phyloP scores from a whole-genome alignment of 2,797 vertebrate species.

The Limnodromus scolopaceus region DNA sequence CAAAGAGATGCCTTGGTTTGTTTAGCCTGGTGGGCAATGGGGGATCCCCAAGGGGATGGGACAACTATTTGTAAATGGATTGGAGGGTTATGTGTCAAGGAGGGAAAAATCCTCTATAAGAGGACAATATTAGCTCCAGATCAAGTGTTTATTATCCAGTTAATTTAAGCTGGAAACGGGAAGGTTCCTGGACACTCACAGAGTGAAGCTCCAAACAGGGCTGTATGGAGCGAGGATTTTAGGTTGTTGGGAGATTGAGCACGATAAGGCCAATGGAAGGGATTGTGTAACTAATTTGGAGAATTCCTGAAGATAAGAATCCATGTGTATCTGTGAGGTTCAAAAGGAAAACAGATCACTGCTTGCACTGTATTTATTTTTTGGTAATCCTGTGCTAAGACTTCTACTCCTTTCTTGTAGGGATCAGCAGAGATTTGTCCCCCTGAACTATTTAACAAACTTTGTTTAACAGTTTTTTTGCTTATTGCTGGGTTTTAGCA shows the following conservation, averaged over 20 bases:
- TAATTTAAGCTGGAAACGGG: neutral
- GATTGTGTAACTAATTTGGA: slow-evolving; percentile 42
- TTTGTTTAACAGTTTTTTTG: neutral
- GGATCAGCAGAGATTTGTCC: slow-evolving; percentile 5
- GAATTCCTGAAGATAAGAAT: slow-evolving; percentile 56
- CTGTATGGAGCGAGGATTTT: neutral
- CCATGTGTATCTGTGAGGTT: slow-evolving; percentile 19
- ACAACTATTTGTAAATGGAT: neutral
- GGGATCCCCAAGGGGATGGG: neutral
- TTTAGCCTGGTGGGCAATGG: neutral
- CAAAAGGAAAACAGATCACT: slow-evolving; percentile 44
- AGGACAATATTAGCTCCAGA: neutral
- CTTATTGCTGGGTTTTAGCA: neutral
- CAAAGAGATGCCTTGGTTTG: neutral
- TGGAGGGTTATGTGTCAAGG: neutral
- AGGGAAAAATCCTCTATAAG: neutral
- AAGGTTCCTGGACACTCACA: neutral
- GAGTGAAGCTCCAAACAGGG: neutral
- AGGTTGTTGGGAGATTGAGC: neutral
- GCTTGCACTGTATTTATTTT: slow-evolving; percentile 44
- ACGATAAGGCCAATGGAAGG: neutral
- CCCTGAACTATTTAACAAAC: neutral
- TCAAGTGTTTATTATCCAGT: neutral
- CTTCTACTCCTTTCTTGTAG: slow-evolving; percentile 19
- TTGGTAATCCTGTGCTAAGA: slow-evolving; percentile 26